Evolutionary conservation across 1,140 invertebrate genomes (phyloP).

Genomic region (Oscheius sp.): DNA sequence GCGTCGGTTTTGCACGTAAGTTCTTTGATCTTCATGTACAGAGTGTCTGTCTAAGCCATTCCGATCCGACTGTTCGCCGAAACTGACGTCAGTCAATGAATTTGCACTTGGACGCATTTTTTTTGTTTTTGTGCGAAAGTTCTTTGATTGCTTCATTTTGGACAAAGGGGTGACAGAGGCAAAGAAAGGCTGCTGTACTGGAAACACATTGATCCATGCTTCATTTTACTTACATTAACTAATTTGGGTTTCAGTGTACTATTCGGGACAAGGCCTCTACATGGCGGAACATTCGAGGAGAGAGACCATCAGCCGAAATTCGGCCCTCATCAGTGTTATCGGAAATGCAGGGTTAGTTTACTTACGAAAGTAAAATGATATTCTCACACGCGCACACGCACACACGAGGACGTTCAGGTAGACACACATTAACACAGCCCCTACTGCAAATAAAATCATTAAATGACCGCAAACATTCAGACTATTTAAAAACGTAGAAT

Average conservation of each 20-base stretch:
- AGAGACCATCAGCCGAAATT: conserved; percentile 16
- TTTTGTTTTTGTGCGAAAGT: neutral
- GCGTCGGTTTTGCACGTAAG: conserved; percentile 21
- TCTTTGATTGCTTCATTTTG: neutral
- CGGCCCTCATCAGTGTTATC: conserved; percentile 20
- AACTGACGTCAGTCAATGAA: neutral
- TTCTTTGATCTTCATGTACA: no score
- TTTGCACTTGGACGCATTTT: neutral
- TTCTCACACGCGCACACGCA: no score
- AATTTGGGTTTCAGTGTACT: conserved; percentile 3
- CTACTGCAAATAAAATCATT: no score
- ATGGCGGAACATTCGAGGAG: conserved; percentile 15
- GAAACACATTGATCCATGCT: no score
- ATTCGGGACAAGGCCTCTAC: conserved; percentile 26
- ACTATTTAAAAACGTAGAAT: no score
- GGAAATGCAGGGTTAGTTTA: conserved; percentile 20
- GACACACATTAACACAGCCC: no score
- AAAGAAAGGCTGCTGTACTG: no score
- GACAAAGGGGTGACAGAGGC: neutral
- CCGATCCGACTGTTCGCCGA: no score
- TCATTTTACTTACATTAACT: neutral
- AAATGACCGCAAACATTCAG: no score
- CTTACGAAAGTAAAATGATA: neutral
- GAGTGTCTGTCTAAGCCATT: no score
- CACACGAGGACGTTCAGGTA: no score